Evolutionary conservation across 2,113 vertebrate species (phyloP).

Genomic region (cat (Felis catus)): DNA sequence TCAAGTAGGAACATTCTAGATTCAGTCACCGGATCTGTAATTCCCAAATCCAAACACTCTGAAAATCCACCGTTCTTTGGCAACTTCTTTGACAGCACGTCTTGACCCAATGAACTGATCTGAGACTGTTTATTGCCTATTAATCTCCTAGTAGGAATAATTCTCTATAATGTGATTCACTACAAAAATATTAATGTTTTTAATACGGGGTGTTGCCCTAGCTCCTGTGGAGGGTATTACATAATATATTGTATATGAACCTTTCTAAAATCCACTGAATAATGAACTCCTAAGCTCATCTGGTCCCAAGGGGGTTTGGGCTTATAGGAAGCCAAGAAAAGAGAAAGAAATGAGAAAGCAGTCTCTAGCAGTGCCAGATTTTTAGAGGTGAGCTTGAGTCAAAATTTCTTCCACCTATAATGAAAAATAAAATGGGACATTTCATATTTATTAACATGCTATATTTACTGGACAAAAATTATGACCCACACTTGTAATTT

Average conservation of each 20-base stretch:
- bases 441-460: not conserved
- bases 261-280: not conserved
- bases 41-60: not conserved
- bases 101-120: not conserved
- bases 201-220: not conserved
- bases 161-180: not conserved
- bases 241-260: not conserved
- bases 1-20: not conserved
- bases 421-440: not conserved
- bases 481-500: not conserved
- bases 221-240: not conserved
- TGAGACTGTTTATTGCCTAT: not conserved
- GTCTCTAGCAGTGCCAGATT: not conserved
- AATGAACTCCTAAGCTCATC: not conserved
- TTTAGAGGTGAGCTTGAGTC: conserved; percentile 31
- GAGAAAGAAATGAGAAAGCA: not conserved
- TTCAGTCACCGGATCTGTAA: not conserved
- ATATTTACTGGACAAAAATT: not conserved
- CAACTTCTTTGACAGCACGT: not conserved
- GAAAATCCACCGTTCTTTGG: not conserved
- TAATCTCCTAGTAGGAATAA: conserved; percentile 36
- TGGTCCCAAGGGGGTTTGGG: not conserved
- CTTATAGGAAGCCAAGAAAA: conserved; percentile 10
- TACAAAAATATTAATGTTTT: not conserved
- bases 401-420: not conserved